These are phyloP conservation scores for Frieseomelitta varia DNA, from an alignment of 1,140 invertebrate species.

Conservation along the genomic window DNA sequence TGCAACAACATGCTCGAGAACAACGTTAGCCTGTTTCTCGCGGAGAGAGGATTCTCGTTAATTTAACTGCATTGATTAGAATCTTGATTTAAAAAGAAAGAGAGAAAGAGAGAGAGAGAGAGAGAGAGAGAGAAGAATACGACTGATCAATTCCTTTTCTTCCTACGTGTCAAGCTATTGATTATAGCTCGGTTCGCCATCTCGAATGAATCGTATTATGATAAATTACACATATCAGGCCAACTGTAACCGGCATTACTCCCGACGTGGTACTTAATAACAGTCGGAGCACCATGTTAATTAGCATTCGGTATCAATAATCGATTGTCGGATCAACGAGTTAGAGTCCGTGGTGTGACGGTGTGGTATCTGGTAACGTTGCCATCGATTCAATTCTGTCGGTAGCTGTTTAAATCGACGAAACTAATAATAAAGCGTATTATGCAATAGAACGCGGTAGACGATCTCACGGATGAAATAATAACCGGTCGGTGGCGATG, in stretches of 20 bases:
- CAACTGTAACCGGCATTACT: not conserved
- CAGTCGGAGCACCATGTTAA: not conserved
- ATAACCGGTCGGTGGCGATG: not conserved
- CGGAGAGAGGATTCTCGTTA: not conserved
- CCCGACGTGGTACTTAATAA: not conserved
- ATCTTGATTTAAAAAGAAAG: too few relatives aligned
- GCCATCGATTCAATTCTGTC: not conserved
- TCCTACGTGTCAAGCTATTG: not conserved
- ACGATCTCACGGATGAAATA: not conserved
- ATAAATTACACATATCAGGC: not conserved
- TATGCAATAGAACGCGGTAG: not conserved
- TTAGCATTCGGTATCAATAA: not conserved
- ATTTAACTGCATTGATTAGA: not conserved
- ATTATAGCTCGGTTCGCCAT: not conserved
- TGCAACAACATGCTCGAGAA: not conserved
- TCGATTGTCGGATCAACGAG: not conserved
- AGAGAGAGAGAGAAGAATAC: not conserved
- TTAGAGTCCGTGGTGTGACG: not conserved
- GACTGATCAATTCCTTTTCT: not conserved
- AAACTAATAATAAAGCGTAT: not conserved
- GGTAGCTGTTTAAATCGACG: not conserved
- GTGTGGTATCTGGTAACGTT: not conserved
- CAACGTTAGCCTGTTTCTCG: not conserved
- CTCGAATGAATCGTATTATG: not conserved
- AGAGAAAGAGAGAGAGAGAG: too few relatives aligned